Percentiles rank a stretch among this genome's conserved stretches.
Conservation (phyloP, 2,797 vertebrate genomes). For the Platalea minor region DNA sequence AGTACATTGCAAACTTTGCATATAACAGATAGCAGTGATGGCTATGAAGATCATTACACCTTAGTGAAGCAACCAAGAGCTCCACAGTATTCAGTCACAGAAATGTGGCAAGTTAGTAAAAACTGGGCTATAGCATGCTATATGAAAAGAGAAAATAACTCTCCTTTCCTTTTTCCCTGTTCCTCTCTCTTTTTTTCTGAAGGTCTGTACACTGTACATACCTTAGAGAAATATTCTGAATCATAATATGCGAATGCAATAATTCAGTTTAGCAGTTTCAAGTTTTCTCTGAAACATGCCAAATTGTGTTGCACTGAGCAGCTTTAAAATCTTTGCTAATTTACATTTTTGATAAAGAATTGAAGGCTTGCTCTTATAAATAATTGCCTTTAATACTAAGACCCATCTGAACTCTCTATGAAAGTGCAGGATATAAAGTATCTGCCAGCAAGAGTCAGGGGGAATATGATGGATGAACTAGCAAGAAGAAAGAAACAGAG, state of each 20-base stretch:
- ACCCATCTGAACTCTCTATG: not conserved
- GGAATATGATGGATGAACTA: not conserved
- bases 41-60: constrained; percentile 2
- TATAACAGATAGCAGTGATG: not conserved
- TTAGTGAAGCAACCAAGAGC: not conserved
- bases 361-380: not conserved
- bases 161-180: not conserved
- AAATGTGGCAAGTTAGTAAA: not conserved
- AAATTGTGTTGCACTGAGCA: not conserved
- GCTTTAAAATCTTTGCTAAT: not conserved
- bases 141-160: not conserved
- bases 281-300: not conserved
- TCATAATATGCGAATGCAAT: not conserved
- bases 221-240: not conserved
- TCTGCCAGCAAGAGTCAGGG: not conserved
- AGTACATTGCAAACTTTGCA: not conserved
- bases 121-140: not conserved
- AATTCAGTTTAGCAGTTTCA: constrained; percentile 14
- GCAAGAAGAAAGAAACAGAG: not conserved
- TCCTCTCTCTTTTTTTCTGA: not conserved
- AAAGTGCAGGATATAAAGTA: not conserved
- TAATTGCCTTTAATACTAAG: not conserved
- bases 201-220: not conserved
- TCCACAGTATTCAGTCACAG: not conserved
- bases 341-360: not conserved